A percentile compares a stretch with the other conserved stretches of the same genome.
These are phyloP conservation scores for Melanostoma scalare DNA, from an alignment of 2,888 invertebrate species.

Conservation along the genomic window DNA sequence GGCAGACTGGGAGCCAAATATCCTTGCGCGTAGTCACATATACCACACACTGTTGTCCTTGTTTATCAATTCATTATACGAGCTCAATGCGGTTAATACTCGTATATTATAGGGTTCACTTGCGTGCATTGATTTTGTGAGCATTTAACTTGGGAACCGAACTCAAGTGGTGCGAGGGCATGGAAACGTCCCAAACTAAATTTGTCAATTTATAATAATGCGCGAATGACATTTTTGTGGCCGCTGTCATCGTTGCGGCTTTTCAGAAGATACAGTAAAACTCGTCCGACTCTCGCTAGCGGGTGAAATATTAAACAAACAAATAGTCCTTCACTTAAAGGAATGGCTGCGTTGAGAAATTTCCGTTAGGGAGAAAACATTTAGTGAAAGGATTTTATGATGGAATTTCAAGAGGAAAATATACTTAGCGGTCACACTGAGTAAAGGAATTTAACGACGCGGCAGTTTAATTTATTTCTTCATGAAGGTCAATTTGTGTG, in stretches of 20 bases:
- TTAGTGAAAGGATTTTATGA: constrained; percentile 67
- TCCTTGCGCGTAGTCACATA: constrained; percentile 32
- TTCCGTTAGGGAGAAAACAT: constrained; percentile 29
- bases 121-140: constrained; percentile 9
- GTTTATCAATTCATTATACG: constrained; percentile 60
- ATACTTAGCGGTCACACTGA: constrained; percentile 47
- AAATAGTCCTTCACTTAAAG: constrained; percentile 43
- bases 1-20: constrained; percentile 71
- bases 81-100: constrained; percentile 55
- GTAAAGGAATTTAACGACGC: constrained; percentile 42
- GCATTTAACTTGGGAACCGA: constrained; percentile 42
- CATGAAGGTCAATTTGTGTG: constrained; percentile 52
- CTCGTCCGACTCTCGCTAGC: constrained; percentile 19
- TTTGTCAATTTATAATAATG: constrained; percentile 65
- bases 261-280: constrained; percentile 26
- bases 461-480: constrained; percentile 44
- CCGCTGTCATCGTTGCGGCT: constrained; percentile 63
- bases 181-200: constrained; percentile 41
- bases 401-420: constrained; percentile 61
- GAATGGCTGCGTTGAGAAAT: constrained; percentile 30
- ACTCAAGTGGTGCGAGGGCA: constrained; percentile 58
- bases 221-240: constrained; percentile 63
- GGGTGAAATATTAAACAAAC: constrained; percentile 71
- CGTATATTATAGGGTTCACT: constrained; percentile 18
- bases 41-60: constrained; percentile 65